A percentile compares a stretch with the other conserved stretches of the same genome.
These are phyloP conservation scores for Gasterosteus nipponicus DNA, from an alignment of 2,113 vertebrate species.

Conservation along the genomic window DNA sequence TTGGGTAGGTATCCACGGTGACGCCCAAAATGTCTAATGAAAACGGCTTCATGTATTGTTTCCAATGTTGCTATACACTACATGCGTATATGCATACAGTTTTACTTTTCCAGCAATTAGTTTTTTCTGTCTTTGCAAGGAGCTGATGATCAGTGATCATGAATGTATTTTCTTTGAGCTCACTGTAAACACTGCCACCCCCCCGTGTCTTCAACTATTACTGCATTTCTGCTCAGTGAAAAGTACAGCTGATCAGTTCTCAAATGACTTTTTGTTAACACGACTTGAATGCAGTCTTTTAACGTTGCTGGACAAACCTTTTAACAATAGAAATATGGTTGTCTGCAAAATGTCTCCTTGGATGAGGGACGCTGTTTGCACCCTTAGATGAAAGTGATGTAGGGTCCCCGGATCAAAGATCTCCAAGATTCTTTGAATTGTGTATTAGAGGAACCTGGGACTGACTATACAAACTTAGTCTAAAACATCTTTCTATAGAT, in stretches of 20 bases:
- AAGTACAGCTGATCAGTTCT: background rate
- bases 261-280: background rate
- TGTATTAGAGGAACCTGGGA: background rate
- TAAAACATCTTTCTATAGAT: background rate
- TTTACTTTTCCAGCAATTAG: background rate
- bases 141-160: background rate
- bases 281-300: background rate
- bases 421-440: background rate
- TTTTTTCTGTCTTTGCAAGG: background rate
- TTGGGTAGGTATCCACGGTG: conserved; percentile 46
- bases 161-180: background rate
- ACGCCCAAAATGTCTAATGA: background rate
- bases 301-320: background rate
- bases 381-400: no score
- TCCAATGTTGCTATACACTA: background rate
- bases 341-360: no score
- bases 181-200: background rate
- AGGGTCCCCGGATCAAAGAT: background rate
- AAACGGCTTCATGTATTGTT: background rate
- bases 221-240: background rate
- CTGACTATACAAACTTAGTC: background rate
- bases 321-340: no score
- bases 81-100: background rate
- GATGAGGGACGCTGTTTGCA: no score
- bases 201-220: background rate